Base-by-base conservation (phyloP, 2,113 vertebrate species). In the Colinus virginianus region DNA sequence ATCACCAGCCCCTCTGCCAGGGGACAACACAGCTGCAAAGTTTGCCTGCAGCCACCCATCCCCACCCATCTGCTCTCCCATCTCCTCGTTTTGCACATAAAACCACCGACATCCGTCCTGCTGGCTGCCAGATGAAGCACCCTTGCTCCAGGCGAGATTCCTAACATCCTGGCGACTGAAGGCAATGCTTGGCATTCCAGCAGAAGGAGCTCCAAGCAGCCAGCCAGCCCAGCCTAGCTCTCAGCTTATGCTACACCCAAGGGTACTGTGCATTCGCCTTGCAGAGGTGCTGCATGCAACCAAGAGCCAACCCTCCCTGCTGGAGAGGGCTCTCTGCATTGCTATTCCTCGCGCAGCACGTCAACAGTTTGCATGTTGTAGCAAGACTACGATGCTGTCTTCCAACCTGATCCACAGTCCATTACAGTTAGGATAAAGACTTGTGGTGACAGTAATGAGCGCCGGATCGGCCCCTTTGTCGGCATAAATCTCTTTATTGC, bases 31-130 rank as follows among this genome's bases (percentile, higher is more conserved):
- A 88, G 87, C 62, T 91, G 82, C 66, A 84, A 85, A 78, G 66
- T 53, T 84, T 88, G 51, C 84, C 70, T 77, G 58, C 71, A 63
- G 82, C 56, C 84, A 6, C 36, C 81, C 59, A 1, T 34, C 32
- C 17, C 62, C 67, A 69, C 68, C 87, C 87, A 64, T 83, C 87
- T 96, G 84, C 74, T 92, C 93, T 62, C 79, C 94, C 91, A 70
- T 83, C 79, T 96, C 92, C 93, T 85, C 28, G 2, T 85, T 76
- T 16, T 62, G 58, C 82, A 53, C n/a, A 38, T 6, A 56, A 56
- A 88, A 51, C 85, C 34, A 46, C 59, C 7, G 36, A 77, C 45
- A 13, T 43, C 77, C 86, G 90, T 90, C 79, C 59, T 28, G 90
- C 43, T 40, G 11, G 40, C 40, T 43, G 43, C 43, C 43, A 43